phyloP scores from a whole-genome alignment of 2,113 vertebrate species.

The Corythornis cristatus region DNA sequence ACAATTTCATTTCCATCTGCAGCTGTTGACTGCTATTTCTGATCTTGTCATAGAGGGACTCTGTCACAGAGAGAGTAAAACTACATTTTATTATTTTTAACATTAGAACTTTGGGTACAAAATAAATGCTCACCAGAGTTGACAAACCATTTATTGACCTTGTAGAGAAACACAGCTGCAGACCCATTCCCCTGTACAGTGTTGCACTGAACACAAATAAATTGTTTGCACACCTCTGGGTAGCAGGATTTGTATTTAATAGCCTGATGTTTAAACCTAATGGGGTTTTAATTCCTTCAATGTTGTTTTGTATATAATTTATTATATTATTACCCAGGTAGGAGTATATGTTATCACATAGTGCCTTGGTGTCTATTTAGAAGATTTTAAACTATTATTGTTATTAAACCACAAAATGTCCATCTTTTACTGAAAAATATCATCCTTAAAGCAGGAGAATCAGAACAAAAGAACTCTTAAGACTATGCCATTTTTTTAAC shows the following conservation, averaged over 20 bases:
- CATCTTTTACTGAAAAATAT: neutral
- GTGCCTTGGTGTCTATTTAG: conserved; percentile 38
- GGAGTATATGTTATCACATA: neutral
- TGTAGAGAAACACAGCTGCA: neutral
- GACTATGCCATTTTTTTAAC: neutral
- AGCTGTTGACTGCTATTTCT: conserved; percentile 2
- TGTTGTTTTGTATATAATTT: neutral
- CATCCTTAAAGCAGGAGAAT: neutral
- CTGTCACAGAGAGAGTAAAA: neutral
- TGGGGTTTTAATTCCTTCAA: neutral
- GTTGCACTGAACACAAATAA: conserved; percentile 53
- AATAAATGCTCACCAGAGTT: conserved; percentile 31
- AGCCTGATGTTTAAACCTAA: conserved; percentile 1
- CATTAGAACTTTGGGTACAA: neutral
- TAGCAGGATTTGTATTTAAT: conserved; percentile 20
- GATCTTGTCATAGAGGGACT: neutral
- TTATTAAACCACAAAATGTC: neutral
- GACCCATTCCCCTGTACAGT: neutral
- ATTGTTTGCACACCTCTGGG: conserved; percentile 42
- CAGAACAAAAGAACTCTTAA: neutral
- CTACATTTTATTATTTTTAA: neutral
- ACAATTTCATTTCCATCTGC: neutral
- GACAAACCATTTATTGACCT: neutral
- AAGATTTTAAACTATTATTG: neutral
- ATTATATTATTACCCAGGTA: neutral